Percentiles rank a stretch among this genome's conserved stretches.
Evolutionary conservation across 2,888 invertebrate species (phyloP).

Genomic region (Cosmorhoe ocellata): DNA sequence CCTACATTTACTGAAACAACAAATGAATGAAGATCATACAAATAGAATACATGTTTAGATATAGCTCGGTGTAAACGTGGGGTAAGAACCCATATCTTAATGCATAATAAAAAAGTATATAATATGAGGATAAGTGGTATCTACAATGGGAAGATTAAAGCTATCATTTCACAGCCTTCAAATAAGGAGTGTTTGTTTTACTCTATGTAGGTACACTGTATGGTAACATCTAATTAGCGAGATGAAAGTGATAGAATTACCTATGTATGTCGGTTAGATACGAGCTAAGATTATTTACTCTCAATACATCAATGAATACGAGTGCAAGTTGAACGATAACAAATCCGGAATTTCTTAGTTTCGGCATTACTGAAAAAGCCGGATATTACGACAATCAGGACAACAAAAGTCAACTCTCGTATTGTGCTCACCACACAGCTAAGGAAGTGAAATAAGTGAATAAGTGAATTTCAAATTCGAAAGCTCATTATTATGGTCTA

Average conservation of each 20-base stretch:
- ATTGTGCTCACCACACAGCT: conserved; percentile 1
- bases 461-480: conserved; percentile 14
- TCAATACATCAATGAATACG: too few species aligned
- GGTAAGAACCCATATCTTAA: too few species aligned
- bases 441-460: conserved; percentile 7
- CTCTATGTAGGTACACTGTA: conserved; percentile 20
- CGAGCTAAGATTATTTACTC: too few species aligned
- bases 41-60: too few species aligned
- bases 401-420: not conserved
- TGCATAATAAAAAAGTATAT: conserved; percentile 4
- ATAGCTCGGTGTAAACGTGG: too few species aligned
- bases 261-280: conserved; percentile 2
- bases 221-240: conserved; percentile 27
- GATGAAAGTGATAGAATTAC: conserved; percentile 23
- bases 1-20: too few species aligned
- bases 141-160: conserved; percentile 77
- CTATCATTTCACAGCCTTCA: conserved; percentile 79
- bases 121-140: conserved; percentile 42
- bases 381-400: too few species aligned
- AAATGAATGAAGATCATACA: too few species aligned
- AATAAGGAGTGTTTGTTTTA: conserved; percentile 65
- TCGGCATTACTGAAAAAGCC: too few species aligned
- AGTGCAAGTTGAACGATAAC: too few species aligned
- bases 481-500: conserved; percentile 13
- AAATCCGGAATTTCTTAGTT: too few species aligned